Base-by-base conservation (phyloP, 2,797 vertebrate genomes). In the Xenopus petersii region DNA sequence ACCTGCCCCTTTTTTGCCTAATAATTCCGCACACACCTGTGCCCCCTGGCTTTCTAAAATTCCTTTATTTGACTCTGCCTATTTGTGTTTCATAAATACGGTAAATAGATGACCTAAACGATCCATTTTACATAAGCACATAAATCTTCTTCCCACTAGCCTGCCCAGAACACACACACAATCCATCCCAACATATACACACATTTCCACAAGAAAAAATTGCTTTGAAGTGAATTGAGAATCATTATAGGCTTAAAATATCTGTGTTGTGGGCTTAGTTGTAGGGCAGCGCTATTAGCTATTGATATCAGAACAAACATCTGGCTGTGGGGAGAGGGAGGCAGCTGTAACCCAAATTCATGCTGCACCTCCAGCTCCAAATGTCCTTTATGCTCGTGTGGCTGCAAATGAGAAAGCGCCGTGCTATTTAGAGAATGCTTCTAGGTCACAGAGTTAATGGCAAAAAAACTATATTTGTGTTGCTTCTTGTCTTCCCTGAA, bases 401-500 rank as follows among this genome's bases (percentile, higher is more conserved):
- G 67, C 24, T 70, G 65, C 33, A 13, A 46, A 70, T 74, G 71
- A 16, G 64, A 60, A 70, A 54, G 64, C n/a, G 42, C 49, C 67
- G 65, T 73, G 73, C 66, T 68, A 70, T 66, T 17, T 61, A 69
- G 12, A 65, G 46, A 78, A 62, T 59, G 63, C 67, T 74, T 74
- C 67, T 79, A 73, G 77, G 71, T 79, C 15, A 12, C 77, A 79
- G 36, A 71, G 66, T 74, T 58, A 51, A 64, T 36, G 54, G 46
- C 77, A 70, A 79, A 66, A 74, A 70, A 70, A 74, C 30, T 46
- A 56, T 70, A 10, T 48, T 48, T 74, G 67, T 79, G 33, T 74
- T 17, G 60, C 36, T 67, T 77, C 66, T 17, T 73, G 61, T 74
- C 71, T 74, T 71, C 36, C 51, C 67, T 79, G 72, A 46, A 66